Evolutionary conservation across 2,113 vertebrate species (phyloP).

Genomic region (Indri indri): DNA sequence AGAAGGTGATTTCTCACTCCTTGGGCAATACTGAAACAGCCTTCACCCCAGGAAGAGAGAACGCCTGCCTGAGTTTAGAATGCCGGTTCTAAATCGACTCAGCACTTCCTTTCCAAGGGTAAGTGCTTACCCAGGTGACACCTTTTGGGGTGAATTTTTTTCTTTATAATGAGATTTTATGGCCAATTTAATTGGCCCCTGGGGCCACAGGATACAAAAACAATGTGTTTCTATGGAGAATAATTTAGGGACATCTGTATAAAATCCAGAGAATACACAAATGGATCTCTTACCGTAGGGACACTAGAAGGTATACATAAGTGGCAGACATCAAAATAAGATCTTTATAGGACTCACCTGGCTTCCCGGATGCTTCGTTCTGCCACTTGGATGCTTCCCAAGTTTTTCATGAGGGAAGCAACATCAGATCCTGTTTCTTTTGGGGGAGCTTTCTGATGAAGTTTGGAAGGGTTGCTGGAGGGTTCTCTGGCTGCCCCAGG

Average conservation of each 20-base stretch:
- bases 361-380: not conserved
- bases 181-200: not conserved
- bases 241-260: not conserved
- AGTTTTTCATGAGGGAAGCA: not conserved
- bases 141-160: not conserved
- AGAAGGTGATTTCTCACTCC: constrained; percentile 7
- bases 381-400: not conserved
- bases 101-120: not conserved
- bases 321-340: not conserved
- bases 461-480: not conserved
- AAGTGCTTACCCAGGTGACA: not conserved
- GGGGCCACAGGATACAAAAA: constrained; percentile 7
- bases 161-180: constrained; percentile 35
- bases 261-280: not conserved
- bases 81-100: not conserved
- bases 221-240: not conserved
- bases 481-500: too few species aligned
- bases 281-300: not conserved
- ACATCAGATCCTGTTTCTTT: not conserved
- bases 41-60: not conserved
- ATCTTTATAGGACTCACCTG: not conserved
- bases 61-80: not conserved
- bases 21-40: not conserved
- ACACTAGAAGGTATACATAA: not conserved
- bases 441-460: not conserved